Evolutionary conservation across 2,113 vertebrate genomes (phyloP), one percentile per base, ranked within the genome.

Genomic region (Ptyas mucosa): DNA sequence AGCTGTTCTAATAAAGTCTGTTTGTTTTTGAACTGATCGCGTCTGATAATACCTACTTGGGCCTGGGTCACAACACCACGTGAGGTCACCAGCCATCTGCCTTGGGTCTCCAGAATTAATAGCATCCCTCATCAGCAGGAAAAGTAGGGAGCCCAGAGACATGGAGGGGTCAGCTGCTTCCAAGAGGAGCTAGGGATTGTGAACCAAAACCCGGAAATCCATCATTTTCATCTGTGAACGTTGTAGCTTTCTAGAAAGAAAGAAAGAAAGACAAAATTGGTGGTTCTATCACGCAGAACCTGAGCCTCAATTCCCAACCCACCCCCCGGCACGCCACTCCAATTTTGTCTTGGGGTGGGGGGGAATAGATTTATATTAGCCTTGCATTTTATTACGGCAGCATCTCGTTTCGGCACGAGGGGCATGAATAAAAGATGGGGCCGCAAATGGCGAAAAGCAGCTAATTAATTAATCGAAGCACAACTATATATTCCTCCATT

Each of bases 361-460:
- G 21, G 2, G 21, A 88, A 0, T 0, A 89, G 90, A 97, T 98
- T 97, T 97, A 97, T 97, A 97, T 97, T 97, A 95, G 98, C 97
- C 96, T 75, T 58, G 21, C 5, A 90, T 96, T 96, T 95, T 93
- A 90, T 97, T 95, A 95, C 96, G 96, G 96, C 94, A 34, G 95
- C 94, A 94, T 95, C 94, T 93, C 92, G 91, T 46, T 93, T 88
- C 96, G 95, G 95, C 8, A 15, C 95, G 43, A 96, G 95, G 94
- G 94, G 95, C 96, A 97, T 97, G 97, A 98, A 97, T 98, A 97
- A 98, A 97, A 98, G 96, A 97, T 97, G 95, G 97, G 90, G 58
- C 58, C 26, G 96, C 97, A 96, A 95, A 97, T 93, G 94, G 91
- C 95, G 92, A 96, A 93, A 94, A 96, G 96, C 96, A 94, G 97